phyloP scores from a whole-genome alignment of 2,888 invertebrate species.

The Antheraea yamamai region DNA sequence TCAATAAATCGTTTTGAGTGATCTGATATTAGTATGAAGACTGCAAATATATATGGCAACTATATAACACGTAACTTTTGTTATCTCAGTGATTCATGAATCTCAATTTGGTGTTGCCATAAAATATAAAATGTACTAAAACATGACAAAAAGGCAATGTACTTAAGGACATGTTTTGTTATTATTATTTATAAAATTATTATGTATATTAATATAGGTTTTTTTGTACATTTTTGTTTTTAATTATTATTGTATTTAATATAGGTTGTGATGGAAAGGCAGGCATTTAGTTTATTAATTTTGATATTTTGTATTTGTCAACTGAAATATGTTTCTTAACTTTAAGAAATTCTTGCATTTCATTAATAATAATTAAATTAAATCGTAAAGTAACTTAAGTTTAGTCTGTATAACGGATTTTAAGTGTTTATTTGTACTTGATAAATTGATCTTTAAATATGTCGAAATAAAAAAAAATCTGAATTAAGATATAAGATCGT shows the following conservation, averaged over 20 bases:
- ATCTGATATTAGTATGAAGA: not conserved
- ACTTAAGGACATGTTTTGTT: slow-evolving; percentile 50
- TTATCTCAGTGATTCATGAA: not conserved
- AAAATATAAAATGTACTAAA: slow-evolving; percentile 5
- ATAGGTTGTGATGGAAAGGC: slow-evolving; percentile 53
- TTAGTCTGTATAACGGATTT: slow-evolving; percentile 13
- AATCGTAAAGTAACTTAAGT: not conserved
- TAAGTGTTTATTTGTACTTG: not conserved
- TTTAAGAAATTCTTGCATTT: not conserved
- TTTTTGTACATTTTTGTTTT: slow-evolving; percentile 40
- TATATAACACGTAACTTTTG: not conserved
- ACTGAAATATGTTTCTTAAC: too few relatives aligned
- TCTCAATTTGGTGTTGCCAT: slow-evolving; percentile 11
- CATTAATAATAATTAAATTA: not conserved
- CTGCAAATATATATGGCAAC: not conserved
- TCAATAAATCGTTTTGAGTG: not conserved
- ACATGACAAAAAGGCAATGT: slow-evolving; percentile 49
- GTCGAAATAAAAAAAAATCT: not conserved
- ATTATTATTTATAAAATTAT: slow-evolving; percentile 42
- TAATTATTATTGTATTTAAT: slow-evolving; percentile 37
- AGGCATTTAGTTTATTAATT: slow-evolving; percentile 41
- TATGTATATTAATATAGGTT: slow-evolving; percentile 32
- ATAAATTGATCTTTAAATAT: not conserved
- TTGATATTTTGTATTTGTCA: slow-evolving; percentile 16
- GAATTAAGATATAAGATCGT: not conserved